These are phyloP conservation scores for Calephelis perditalis DNA, from an alignment of 2,888 invertebrate species.

Conservation along the genomic window DNA sequence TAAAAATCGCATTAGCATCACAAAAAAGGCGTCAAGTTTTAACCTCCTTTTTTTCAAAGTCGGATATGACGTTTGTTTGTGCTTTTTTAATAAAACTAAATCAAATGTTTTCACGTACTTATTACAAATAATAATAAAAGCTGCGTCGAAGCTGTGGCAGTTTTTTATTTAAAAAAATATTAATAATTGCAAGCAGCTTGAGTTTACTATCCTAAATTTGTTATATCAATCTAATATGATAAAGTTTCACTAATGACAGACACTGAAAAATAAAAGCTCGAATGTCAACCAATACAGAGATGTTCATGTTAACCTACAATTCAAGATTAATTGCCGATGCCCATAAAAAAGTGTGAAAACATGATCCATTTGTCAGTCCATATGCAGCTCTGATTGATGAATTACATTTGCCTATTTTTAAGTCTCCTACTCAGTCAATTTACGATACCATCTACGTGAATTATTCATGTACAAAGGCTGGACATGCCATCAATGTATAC, in stretches of 20 bases:
- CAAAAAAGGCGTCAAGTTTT: too few relatives aligned
- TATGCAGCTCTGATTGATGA: constrained; percentile 49
- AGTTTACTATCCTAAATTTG: neutral
- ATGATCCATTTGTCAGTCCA: constrained; percentile 35
- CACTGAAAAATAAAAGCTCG: neutral
- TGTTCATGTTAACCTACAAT: neutral
- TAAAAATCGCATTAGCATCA: too few relatives aligned
- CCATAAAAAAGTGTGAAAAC: constrained; percentile 19
- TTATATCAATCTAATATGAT: neutral
- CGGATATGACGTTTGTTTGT: too few relatives aligned
- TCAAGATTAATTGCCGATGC: neutral
- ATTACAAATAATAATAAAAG: too few relatives aligned
- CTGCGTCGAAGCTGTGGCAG: too few relatives aligned
- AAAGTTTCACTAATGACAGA: neutral
- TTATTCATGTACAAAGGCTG: constrained; percentile 33
- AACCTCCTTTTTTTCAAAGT: too few relatives aligned
- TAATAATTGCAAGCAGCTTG: neutral
- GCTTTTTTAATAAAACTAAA: too few relatives aligned
- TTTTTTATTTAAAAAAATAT: too few relatives aligned
- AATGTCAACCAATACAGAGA: neutral
- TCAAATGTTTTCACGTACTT: too few relatives aligned
- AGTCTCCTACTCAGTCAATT: constrained; percentile 19
- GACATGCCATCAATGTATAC: constrained; percentile 23
- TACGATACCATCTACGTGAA: constrained; percentile 33
- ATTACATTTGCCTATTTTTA: constrained; percentile 32